Conservation (phyloP, 2,113 vertebrate genomes). For the Macroglossus sobrinus region DNA sequence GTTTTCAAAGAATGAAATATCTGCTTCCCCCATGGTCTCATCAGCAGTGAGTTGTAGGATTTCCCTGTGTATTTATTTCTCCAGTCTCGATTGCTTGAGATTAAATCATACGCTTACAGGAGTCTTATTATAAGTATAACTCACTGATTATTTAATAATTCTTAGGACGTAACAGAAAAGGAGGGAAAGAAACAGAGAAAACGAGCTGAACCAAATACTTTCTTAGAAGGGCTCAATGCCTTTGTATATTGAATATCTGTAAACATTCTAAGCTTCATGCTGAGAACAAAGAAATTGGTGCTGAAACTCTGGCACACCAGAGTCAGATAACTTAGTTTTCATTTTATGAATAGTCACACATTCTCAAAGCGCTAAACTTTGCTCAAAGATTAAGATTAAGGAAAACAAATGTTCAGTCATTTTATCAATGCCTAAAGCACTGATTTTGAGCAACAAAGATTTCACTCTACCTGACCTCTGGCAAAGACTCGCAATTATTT, state of each 20-base stretch:
- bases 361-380: background rate
- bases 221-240: background rate
- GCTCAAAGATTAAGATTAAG: background rate
- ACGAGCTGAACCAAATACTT: background rate
- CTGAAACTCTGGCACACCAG: background rate
- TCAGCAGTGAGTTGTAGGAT: background rate
- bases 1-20: slow-evolving; percentile 51
- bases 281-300: background rate
- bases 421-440: background rate
- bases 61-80: background rate
- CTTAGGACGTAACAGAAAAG: background rate
- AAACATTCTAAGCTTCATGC: background rate
- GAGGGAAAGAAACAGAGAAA: background rate
- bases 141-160: background rate
- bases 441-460: background rate
- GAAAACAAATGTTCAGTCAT: background rate
- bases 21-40: background rate
- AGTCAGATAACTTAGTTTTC: background rate
- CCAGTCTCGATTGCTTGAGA: background rate
- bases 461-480: background rate
- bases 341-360: background rate
- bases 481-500: background rate
- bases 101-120: background rate
- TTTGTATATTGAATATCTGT: background rate
- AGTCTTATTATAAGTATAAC: background rate